Conservation (phyloP, 2,113 vertebrate genomes). For the Chiloscyllium plagiosum region DNA sequence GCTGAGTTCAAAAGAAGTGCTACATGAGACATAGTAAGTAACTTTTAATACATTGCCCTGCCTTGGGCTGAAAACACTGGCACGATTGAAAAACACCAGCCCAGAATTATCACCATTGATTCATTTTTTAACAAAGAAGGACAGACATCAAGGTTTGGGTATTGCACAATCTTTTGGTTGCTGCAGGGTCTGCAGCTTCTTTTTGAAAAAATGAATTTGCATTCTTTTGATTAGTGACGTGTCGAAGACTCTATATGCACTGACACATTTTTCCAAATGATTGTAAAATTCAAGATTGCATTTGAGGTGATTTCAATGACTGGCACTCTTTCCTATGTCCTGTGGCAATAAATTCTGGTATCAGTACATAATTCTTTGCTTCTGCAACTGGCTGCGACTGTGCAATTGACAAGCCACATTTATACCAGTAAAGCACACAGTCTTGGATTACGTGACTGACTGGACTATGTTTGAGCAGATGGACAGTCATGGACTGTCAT, state of each 20-base stretch:
- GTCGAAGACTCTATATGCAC: conserved; percentile 1
- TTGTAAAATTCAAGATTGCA: conserved; percentile 16
- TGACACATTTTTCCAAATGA: conserved; percentile 20
- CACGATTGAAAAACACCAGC: not conserved
- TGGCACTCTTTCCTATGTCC: not conserved
- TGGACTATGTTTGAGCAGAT: not conserved
- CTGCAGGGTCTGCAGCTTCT: not conserved
- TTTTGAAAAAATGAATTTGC: not conserved
- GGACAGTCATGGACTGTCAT: not conserved
- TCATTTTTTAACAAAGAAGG: not conserved
- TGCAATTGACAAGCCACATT: conserved; percentile 20
- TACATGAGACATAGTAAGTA: not conserved
- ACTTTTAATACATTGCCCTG: conserved; percentile 21
- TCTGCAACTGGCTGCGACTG: not conserved
- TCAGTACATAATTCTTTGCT: conserved; percentile 15
- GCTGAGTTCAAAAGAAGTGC: not conserved
- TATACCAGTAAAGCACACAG: not conserved
- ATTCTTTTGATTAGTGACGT: conserved; percentile 15
- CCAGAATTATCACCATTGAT: conserved; percentile 16
- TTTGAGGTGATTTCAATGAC: conserved; percentile 27
- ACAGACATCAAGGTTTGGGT: not conserved
- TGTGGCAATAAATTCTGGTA: conserved; percentile 26
- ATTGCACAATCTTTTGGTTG: not conserved
- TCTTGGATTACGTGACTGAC: not conserved
- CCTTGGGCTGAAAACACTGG: not conserved